A percentile compares a stretch with the other conserved stretches of the same genome.
phyloP scores from a whole-genome alignment of 1,140 invertebrate genomes.

The Drosophila eugracilis region DNA sequence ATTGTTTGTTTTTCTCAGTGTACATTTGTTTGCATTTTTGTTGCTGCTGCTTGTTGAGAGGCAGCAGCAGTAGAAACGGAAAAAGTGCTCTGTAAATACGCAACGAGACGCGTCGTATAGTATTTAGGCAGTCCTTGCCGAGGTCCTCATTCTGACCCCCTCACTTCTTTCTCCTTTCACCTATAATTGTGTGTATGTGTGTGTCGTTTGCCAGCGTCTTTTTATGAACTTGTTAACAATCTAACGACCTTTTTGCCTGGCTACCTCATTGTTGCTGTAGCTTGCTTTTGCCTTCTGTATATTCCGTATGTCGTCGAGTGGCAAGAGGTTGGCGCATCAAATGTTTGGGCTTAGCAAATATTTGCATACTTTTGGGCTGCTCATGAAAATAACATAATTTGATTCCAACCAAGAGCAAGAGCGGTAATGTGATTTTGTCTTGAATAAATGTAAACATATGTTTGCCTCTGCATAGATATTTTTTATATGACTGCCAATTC shows the following conservation, averaged over 20 bases:
- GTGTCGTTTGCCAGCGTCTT: conserved; percentile 56
- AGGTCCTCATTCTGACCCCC: conserved; percentile 1
- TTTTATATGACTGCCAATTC: conserved; percentile 7
- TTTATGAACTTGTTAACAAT: conserved; percentile 83
- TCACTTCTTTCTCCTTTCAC: background rate
- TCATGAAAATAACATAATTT: conserved; percentile 81
- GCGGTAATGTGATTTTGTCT: conserved; percentile 62
- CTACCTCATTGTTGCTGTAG: conserved; percentile 32
- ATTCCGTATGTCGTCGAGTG: conserved; percentile 38
- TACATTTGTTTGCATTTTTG: conserved; percentile 47
- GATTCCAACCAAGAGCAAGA: conserved; percentile 50
- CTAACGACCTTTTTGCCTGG: conserved; percentile 73
- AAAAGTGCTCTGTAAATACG: conserved; percentile 79
- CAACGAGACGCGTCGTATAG: conserved; percentile 64
- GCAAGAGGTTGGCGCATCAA: conserved; percentile 56
- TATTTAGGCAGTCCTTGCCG: conserved; percentile 63
- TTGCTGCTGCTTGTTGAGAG: conserved; percentile 31
- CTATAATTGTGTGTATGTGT: conserved; percentile 48
- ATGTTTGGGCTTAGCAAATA: conserved; percentile 74
- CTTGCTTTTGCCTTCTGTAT: conserved; percentile 13
- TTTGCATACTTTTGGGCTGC: conserved; percentile 77
- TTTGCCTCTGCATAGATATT: conserved; percentile 23
- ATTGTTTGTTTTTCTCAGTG: conserved; percentile 15
- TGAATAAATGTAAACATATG: conserved; percentile 54
- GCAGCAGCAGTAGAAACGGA: conserved; percentile 43